Conservation (phyloP, 1,140 invertebrate species). For the Adelges cooleyi region DNA sequence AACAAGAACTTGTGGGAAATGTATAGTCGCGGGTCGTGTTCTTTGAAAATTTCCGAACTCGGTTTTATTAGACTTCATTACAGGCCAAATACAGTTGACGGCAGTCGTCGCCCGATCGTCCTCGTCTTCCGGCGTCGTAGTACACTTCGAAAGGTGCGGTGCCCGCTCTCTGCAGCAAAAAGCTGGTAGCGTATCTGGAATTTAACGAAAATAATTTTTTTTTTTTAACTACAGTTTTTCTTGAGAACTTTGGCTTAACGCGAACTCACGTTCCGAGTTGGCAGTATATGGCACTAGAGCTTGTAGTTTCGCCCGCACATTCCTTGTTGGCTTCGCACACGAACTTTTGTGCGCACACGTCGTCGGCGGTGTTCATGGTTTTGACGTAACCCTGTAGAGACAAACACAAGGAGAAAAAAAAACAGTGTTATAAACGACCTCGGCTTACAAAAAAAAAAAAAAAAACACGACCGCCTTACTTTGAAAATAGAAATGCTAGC, state of each 20-base stretch:
- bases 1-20: too few relatives aligned
- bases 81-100: slow-evolving; percentile 68
- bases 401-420: too few relatives aligned
- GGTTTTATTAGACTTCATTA: slow-evolving; percentile 72
- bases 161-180: slow-evolving; percentile 61
- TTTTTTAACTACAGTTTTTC: not conserved
- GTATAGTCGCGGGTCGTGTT: too few relatives aligned
- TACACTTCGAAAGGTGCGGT: slow-evolving; percentile 62
- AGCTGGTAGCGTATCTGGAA: slow-evolving; percentile 71
- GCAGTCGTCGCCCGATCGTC: slow-evolving; percentile 72
- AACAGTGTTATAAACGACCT: too few relatives aligned
- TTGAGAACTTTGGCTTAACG: not conserved
- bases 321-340: slow-evolving; percentile 80
- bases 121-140: slow-evolving; percentile 62
- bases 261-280: slow-evolving; percentile 80
- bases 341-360: slow-evolving; percentile 65
- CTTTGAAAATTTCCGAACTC: too few relatives aligned
- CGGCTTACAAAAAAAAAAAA: not conserved
- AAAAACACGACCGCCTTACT: slow-evolving; percentile 40
- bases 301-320: slow-evolving; percentile 65
- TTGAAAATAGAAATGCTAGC: slow-evolving; percentile 76
- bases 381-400: slow-evolving; percentile 59
- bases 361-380: slow-evolving; percentile 67
- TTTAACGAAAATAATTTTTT: not conserved
- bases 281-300: slow-evolving; percentile 74